Evolutionary conservation across 1,140 invertebrate genomes (phyloP).

Genomic region (Cydia fagiglandana): DNA sequence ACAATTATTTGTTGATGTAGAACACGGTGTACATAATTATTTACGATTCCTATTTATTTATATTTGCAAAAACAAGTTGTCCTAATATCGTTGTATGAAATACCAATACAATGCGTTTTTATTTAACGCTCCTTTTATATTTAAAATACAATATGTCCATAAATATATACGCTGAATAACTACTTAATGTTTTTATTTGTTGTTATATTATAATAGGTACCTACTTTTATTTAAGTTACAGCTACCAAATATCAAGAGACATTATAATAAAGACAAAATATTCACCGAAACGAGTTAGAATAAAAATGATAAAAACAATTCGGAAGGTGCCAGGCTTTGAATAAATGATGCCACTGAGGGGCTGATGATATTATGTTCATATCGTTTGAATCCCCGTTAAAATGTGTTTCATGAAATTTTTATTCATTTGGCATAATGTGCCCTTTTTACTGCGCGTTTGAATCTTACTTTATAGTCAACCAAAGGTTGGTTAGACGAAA

Average conservation of each 20-base stretch:
- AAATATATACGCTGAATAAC: too few relatives aligned
- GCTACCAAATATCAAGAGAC: conserved; percentile 22
- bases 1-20: neutral
- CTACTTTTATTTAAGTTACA: neutral
- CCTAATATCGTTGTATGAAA: too few relatives aligned
- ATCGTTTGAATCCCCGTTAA: neutral
- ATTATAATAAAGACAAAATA: conserved; percentile 51
- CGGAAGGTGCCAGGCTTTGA: neutral
- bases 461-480: neutral
- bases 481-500: too few relatives aligned
- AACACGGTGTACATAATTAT: neutral
- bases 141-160: too few relatives aligned
- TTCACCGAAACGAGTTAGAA: conserved; percentile 31
- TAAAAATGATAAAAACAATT: neutral
- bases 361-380: neutral
- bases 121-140: too few relatives aligned
- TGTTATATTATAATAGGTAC: too few relatives aligned
- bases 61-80: too few relatives aligned
- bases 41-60: too few relatives aligned
- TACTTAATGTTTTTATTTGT: too few relatives aligned
- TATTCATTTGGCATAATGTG: neutral
- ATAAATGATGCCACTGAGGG: conserved; percentile 1
- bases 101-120: too few relatives aligned
- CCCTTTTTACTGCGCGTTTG: neutral
- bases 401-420: neutral